phyloP scores from a whole-genome alignment of 1,140 invertebrate species.

The Chelonus insularis region DNA sequence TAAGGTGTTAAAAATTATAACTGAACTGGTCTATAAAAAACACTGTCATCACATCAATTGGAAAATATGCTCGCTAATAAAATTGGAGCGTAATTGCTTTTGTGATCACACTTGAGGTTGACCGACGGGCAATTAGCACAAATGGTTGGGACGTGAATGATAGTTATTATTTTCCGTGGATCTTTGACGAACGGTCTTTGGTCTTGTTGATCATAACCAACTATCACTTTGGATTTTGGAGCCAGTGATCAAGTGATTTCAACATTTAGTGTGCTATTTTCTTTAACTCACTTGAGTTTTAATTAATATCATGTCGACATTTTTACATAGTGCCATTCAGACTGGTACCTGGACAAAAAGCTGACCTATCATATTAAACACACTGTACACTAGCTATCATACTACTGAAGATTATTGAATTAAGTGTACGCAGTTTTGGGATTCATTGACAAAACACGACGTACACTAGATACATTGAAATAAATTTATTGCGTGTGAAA shows the following conservation, averaged over 20 bases:
- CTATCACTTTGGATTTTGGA: not conserved
- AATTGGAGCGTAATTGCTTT: slow-evolving; percentile 3
- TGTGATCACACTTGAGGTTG: slow-evolving; percentile 8
- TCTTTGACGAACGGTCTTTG: not conserved
- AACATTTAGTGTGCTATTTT: not conserved
- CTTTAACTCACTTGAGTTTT: too few species aligned
- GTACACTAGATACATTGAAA: too few species aligned
- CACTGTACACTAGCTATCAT: too few species aligned
- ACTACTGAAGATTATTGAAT: too few species aligned
- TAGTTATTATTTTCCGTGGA: slow-evolving; percentile 13
- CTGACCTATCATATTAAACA: too few species aligned
- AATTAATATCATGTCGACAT: not conserved
- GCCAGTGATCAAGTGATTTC: not conserved
- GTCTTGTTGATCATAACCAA: not conserved
- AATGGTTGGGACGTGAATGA: slow-evolving; percentile 13
- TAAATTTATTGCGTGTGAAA: too few species aligned
- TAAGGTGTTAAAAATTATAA: not conserved
- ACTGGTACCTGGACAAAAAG: too few species aligned
- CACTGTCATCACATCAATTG: not conserved
- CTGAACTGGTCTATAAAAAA: not conserved
- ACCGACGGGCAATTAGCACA: slow-evolving; percentile 5
- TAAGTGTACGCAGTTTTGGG: too few species aligned
- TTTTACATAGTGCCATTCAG: not conserved
- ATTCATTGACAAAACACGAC: too few species aligned
- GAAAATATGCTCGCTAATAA: not conserved